These are phyloP conservation scores for Trematocara stigmaticum DNA, from an alignment of 2,113 vertebrate genomes.

Conservation along the genomic window DNA sequence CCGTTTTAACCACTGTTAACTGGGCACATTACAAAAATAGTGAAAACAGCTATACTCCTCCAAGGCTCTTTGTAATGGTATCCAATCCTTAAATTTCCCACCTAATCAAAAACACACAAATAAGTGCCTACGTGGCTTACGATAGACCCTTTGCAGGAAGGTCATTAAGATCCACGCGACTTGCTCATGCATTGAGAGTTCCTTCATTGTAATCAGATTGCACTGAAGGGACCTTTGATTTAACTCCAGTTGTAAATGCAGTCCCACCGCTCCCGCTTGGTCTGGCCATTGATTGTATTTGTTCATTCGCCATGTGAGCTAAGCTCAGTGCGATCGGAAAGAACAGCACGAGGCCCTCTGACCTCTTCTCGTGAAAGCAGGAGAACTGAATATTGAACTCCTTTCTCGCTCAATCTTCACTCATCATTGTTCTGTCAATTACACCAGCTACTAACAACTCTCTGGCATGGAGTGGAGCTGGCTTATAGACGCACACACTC, in stretches of 20 bases:
- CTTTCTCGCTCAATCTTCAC: constrained; percentile 56
- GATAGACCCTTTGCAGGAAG: background rate
- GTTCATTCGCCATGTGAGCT: constrained; percentile 27
- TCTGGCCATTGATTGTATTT: constrained; percentile 55
- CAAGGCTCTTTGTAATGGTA: background rate
- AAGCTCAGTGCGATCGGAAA: constrained; percentile 40
- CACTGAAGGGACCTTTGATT: constrained; percentile 55
- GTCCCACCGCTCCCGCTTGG: constrained; percentile 16
- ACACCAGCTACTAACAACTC: constrained; percentile 34
- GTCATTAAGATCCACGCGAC: constrained; percentile 30
- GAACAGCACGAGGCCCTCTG: constrained; percentile 36
- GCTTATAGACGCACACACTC: constrained; percentile 19
- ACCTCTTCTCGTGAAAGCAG: constrained; percentile 20
- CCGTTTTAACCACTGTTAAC: constrained; percentile 13
- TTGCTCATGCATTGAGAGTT: constrained; percentile 18
- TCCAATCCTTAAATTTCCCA: constrained; percentile 24
- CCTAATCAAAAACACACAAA: constrained; percentile 24
- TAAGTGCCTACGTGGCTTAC: background rate
- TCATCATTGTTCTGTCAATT: constrained; percentile 64
- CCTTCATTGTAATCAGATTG: constrained; percentile 44
- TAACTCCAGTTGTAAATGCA: constrained; percentile 51
- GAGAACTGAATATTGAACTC: constrained; percentile 53
- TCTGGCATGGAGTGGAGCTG: background rate
- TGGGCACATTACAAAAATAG: constrained; percentile 31
- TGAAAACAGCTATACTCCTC: background rate